phyloP scores from a whole-genome alignment of 2,888 invertebrate genomes.

The Synergus laeviventris region DNA sequence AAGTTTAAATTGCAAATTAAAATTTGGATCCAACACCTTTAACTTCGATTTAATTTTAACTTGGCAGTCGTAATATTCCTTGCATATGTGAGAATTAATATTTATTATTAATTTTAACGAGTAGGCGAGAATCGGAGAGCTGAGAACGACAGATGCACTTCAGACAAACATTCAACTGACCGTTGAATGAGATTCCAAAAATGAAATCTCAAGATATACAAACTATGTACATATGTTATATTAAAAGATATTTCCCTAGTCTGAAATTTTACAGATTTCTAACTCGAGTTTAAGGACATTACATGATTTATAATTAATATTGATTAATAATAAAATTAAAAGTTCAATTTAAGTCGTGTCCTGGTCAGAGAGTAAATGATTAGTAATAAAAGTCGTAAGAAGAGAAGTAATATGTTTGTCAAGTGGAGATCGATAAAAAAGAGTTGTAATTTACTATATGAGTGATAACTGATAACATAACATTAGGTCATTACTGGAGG shows the following conservation, averaged over 20 bases:
- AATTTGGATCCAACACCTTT: too few relatives aligned
- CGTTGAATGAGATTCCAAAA: conserved; percentile 1
- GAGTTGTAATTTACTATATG: neutral
- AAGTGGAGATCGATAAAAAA: neutral
- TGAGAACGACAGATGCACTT: too few relatives aligned
- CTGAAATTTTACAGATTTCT: neutral
- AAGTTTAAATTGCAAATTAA: too few relatives aligned
- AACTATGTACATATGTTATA: too few relatives aligned
- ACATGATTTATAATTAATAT: neutral
- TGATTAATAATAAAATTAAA: neutral
- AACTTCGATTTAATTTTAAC: too few relatives aligned
- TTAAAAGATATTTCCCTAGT: neutral
- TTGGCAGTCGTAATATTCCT: too few relatives aligned
- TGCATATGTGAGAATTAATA: too few relatives aligned
- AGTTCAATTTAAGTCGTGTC: neutral
- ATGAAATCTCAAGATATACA: neutral
- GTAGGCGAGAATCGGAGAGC: neutral
- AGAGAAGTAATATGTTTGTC: neutral
- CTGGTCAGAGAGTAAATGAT: neutral
- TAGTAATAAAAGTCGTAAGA: neutral
- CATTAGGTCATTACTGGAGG: neutral
- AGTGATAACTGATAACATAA: neutral
- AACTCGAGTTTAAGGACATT: too few relatives aligned
- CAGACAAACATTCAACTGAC: neutral
- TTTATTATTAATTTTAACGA: neutral